These are phyloP conservation scores for Acrobasis suavella DNA, from an alignment of 2,888 invertebrate genomes.

Conservation along the genomic window DNA sequence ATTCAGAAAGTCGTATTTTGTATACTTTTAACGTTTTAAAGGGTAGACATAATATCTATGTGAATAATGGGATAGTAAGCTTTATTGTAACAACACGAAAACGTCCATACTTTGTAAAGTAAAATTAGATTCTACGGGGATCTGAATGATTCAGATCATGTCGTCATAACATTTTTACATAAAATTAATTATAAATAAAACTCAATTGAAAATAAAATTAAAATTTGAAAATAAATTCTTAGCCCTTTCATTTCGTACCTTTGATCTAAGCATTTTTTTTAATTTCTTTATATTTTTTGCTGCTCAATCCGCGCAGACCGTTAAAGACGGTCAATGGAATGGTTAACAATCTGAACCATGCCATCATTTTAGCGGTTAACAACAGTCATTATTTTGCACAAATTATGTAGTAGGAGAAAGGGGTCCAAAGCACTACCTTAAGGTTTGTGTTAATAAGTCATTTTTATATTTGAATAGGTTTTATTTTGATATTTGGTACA, in stretches of 20 bases:
- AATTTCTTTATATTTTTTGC: too few species aligned
- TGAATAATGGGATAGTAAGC: slow-evolving; percentile 45
- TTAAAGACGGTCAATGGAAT: neutral
- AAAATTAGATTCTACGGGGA: slow-evolving; percentile 18
- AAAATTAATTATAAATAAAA: slow-evolving; percentile 30
- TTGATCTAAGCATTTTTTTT: too few species aligned
- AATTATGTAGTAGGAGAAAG: too few species aligned
- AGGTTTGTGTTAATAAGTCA: too few species aligned
- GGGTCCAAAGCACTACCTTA: too few species aligned
- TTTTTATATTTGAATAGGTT: too few species aligned
- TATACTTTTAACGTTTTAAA: slow-evolving; percentile 32
- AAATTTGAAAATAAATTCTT: slow-evolving; percentile 21
- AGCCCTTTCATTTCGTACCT: too few species aligned
- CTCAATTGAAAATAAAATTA: slow-evolving; percentile 35
- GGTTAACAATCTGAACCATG: too few species aligned
- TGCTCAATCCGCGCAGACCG: neutral
- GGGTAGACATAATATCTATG: slow-evolving; percentile 36
- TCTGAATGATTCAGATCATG: slow-evolving; percentile 39
- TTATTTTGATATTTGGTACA: too few species aligned
- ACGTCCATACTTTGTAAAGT: slow-evolving; percentile 55
- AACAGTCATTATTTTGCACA: too few species aligned
- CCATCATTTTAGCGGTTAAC: too few species aligned
- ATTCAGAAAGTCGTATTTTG: slow-evolving; percentile 28
- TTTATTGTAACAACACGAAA: slow-evolving; percentile 40
- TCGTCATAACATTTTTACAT: slow-evolving; percentile 53